A percentile compares a stretch with the other conserved stretches of the same genome.
These are phyloP conservation scores for Diadema setosum DNA, from an alignment of 35 echinoderm and acorn worm species.

Conservation along the genomic window DNA sequence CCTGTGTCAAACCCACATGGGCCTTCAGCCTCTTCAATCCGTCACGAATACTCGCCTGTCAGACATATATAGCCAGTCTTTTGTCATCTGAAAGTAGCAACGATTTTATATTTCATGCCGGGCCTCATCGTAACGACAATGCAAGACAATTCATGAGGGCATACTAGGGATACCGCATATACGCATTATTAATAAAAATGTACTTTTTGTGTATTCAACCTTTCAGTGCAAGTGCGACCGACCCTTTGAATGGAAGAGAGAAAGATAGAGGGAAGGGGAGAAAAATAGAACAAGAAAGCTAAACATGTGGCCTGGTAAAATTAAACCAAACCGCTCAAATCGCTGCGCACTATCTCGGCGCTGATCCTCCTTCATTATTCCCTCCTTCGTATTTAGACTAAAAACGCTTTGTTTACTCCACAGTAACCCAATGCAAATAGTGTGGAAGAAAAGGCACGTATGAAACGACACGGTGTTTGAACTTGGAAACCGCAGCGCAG, in stretches of 20 bases:
- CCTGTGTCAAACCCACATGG: no score
- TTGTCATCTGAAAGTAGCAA: no score
- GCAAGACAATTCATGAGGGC: no score
- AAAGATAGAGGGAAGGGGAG: no score
- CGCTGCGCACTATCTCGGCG: not conserved
- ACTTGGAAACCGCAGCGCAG: not conserved
- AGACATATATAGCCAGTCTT: no score
- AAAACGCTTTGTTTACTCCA: slow-evolving; percentile 14
- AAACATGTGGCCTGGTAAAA: not conserved
- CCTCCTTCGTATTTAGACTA: slow-evolving; percentile 20
- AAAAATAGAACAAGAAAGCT: no score
- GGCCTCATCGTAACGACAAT: no score
- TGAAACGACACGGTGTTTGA: slow-evolving; percentile 13
- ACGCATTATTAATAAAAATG: slow-evolving; percentile 1
- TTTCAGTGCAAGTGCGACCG: not conserved
- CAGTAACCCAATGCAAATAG: not conserved
- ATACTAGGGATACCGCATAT: no score
- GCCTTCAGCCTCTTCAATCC: no score
- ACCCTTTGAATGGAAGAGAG: not conserved
- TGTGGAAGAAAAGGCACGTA: slow-evolving; percentile 1
- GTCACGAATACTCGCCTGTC: no score
- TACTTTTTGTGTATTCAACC: not conserved
- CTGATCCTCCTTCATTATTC: slow-evolving; percentile 27
- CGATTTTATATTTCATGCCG: no score
- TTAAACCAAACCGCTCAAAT: slow-evolving; percentile 1